Evolutionary conservation across 2,888 invertebrate genomes (phyloP).

Genomic region (Disparrhopalites patrizii): DNA sequence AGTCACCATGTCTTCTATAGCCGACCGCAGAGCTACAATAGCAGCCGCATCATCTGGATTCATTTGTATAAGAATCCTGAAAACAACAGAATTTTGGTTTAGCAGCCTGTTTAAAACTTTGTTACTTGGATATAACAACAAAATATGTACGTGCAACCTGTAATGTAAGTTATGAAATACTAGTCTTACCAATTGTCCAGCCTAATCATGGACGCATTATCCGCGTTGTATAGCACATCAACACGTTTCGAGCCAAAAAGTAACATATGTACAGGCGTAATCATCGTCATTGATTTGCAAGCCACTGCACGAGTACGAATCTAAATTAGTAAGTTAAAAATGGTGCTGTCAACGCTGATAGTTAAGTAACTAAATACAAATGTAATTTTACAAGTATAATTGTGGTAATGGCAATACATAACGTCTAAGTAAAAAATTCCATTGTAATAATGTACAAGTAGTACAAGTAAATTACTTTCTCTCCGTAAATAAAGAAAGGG

Average conservation of each 20-base stretch:
- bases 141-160: background rate
- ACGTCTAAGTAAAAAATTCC: too few species aligned
- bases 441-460: constrained; percentile 19
- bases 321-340: constrained; percentile 49
- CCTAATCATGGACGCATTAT: constrained; percentile 56
- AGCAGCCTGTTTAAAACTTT: too few species aligned
- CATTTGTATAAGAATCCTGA: constrained; percentile 78
- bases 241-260: constrained; percentile 88
- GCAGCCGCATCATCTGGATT: constrained; percentile 71
- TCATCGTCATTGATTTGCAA: constrained; percentile 96
- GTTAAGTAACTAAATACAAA: background rate
- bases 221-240: constrained; percentile 65
- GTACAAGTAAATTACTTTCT: constrained; percentile 62
- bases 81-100: too few species aligned
- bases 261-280: constrained; percentile 85
- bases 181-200: constrained; percentile 77
- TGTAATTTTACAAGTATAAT: too few species aligned
- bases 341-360: too few species aligned
- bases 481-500: constrained; percentile 96
- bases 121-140: background rate
- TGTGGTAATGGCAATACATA: too few species aligned
- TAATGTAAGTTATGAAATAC: background rate
- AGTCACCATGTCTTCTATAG: constrained; percentile 78
- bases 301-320: constrained; percentile 91
- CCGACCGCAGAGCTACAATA: constrained; percentile 81